Evolutionary conservation across 2,797 vertebrate species (phyloP).

Genomic region (Coracias cyanogaster): DNA sequence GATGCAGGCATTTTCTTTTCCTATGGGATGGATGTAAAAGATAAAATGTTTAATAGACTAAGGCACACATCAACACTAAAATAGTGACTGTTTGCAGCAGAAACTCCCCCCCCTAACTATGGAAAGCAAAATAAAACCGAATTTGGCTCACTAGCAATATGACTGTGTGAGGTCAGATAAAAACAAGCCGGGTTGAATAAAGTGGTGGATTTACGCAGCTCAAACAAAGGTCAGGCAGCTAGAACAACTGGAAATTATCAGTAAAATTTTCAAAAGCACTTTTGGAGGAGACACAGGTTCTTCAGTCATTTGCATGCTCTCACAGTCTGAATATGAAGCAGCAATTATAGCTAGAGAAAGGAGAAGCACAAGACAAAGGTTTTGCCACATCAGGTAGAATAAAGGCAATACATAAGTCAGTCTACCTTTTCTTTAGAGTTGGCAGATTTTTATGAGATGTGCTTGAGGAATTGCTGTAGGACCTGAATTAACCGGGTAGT

Average conservation of each 20-base stretch:
- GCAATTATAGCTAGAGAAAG: neutral
- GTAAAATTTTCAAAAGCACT: neutral
- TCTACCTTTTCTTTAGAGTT: neutral
- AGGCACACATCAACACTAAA: neutral
- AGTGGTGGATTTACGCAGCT: neutral
- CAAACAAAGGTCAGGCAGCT: neutral
- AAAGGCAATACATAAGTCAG: neutral
- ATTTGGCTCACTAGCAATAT: neutral
- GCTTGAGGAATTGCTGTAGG: neutral
- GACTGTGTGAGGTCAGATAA: neutral
- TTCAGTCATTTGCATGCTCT: neutral
- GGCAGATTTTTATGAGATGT: neutral
- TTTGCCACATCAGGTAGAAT: neutral
- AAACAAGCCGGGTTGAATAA: neutral
- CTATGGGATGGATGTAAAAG: neutral
- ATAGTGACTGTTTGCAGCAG: neutral
- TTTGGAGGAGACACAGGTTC: neutral
- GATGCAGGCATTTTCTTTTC: neutral
- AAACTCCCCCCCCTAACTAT: neutral
- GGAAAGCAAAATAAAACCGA: neutral
- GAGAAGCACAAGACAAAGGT: neutral
- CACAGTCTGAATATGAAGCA: neutral
- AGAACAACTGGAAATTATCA: neutral
- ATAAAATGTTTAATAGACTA: neutral
- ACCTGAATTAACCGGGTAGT: neutral